These are phyloP conservation scores for Tetraneura akinire DNA, from an alignment of 1,140 invertebrate genomes.

Conservation along the genomic window DNA sequence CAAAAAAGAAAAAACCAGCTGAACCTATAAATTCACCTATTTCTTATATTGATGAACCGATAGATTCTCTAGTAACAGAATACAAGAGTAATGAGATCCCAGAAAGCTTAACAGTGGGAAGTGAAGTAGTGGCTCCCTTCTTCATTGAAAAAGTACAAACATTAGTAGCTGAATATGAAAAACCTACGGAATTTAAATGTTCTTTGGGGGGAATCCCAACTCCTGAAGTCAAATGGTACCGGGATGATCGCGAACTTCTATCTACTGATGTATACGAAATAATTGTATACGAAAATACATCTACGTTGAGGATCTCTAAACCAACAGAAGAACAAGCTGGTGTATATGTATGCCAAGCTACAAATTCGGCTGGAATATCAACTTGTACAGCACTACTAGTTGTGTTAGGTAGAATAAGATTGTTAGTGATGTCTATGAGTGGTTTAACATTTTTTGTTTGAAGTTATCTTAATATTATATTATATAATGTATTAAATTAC, in stretches of 20 bases:
- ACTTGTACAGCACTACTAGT: conserved; percentile 75
- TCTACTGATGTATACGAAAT: conserved; percentile 67
- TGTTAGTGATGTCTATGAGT: conserved; percentile 25
- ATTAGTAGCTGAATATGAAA: conserved; percentile 65
- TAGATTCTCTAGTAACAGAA: conserved; percentile 61
- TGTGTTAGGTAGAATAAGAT: conserved; percentile 65
- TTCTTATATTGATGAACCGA: conserved; percentile 58
- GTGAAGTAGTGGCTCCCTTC: conserved; percentile 63
- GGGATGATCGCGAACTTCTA: conserved; percentile 70
- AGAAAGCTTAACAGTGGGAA: conserved; percentile 41
- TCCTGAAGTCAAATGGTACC: conserved; percentile 76
- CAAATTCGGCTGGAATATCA: conserved; percentile 76
- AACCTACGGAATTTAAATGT: conserved; percentile 68
- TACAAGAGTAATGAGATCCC: conserved; percentile 55
- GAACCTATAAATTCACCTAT: conserved; percentile 56
- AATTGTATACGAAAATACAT: conserved; percentile 65
- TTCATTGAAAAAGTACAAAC: conserved; percentile 74
- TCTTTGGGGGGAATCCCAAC: conserved; percentile 70
- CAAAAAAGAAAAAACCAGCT: conserved; percentile 51
- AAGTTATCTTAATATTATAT: conserved; percentile 39
- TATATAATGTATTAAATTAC: neutral
- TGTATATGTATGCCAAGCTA: conserved; percentile 76
- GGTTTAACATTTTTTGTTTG: conserved; percentile 40
- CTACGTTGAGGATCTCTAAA: conserved; percentile 68
- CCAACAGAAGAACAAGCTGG: conserved; percentile 72